A percentile compares a stretch with the other conserved stretches of the same genome.
phyloP scores from a whole-genome alignment of 2,113 vertebrate species.

The Rhea americana region DNA sequence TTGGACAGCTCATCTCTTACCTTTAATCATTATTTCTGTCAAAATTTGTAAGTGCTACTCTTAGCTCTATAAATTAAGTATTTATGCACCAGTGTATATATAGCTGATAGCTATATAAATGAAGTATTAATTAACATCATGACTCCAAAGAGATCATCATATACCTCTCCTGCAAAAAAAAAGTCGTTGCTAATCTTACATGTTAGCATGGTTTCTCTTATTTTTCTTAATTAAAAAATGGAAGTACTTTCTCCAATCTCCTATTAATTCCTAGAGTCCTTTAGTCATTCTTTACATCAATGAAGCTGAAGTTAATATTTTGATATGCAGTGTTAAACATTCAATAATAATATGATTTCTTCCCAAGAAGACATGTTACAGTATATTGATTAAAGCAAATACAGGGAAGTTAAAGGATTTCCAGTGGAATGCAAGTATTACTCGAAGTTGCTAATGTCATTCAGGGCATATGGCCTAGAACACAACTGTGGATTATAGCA shows the following conservation, averaged over 20 bases:
- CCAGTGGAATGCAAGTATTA: neutral
- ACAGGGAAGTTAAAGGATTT: neutral
- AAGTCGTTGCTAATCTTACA: no score
- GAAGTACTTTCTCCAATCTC: no score
- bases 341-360: no score
- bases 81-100: neutral
- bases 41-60: neutral
- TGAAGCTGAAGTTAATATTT: no score
- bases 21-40: neutral
- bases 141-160: neutral
- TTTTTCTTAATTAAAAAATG: no score
- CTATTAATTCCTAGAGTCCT: no score
- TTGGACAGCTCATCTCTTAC: neutral
- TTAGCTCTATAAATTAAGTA: constrained; percentile 10
- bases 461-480: neutral
- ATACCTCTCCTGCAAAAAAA: neutral
- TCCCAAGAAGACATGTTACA: neutral
- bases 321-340: no score
- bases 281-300: no score
- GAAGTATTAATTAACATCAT: neutral
- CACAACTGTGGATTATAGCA: neutral
- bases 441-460: neutral
- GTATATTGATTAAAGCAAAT: neutral
- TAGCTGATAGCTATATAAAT: neutral
- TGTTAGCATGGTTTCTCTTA: no score